Base-by-base conservation (phyloP, 1,140 invertebrate species). In the Venustaconcha ellipsiformis region DNA sequence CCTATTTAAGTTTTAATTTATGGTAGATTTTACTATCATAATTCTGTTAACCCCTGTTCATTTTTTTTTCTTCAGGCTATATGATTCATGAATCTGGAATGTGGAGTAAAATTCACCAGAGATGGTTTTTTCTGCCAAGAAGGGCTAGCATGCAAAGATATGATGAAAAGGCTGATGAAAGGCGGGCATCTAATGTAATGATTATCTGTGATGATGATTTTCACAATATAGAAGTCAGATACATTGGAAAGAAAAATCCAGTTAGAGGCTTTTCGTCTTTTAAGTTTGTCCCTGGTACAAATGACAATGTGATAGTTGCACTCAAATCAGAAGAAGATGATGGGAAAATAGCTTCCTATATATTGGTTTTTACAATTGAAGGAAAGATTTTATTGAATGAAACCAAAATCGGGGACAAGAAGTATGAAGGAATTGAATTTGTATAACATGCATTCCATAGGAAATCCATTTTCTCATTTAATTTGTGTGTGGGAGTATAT, bases 381-480 rank as follows among this genome's bases (percentile, higher is more conserved):
- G 97, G 98, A 0, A 92, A 93, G 74, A 93, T 98, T 55, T 83
- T 99, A 76, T 85, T 99, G 82, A 92, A 94, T 1, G 97, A 99
- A 88, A 93, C 92, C 5, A 93, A 94, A 87, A 93, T 99, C 69
- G 93, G 93, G 64, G 93, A 97, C 84, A 92, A 94, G 78, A 99
- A 99, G 92, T 99, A 95, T 91, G 98, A 99, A 92, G 98, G 98
- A 65, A 91, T 99, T 72, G 98, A 99, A 91, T 99, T 99, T 92
- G 93, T 98, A 91, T 98, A 78, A 87, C 75, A 20, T 67, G 18
- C n/a, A 37, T 67, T 18, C 65, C 55, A 67, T 67, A 67, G 37
- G 37, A 48, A 48, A 48, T 48, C 37, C 37, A 48, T 48, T 48
- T 48, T 4, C 37, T 48, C 4, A 48, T 0, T 11, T 48, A 48